These are phyloP conservation scores for Cistogaster globosa DNA, from an alignment of 2,888 invertebrate species.

Conservation along the genomic window DNA sequence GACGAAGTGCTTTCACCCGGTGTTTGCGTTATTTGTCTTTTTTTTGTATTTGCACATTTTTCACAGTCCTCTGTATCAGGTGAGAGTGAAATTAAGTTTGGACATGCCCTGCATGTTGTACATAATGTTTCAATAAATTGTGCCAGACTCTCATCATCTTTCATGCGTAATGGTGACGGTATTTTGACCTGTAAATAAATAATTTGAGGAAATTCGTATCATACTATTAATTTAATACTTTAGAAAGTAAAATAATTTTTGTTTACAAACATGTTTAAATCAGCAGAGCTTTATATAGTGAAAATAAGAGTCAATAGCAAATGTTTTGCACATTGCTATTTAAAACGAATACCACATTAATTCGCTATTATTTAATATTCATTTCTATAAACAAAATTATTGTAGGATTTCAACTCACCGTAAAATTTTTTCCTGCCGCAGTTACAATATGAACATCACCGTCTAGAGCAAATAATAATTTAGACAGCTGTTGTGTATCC, in stretches of 20 bases:
- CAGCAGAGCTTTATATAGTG: too few relatives aligned
- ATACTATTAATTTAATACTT: too few relatives aligned
- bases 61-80: slow-evolving; percentile 83
- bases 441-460: slow-evolving; percentile 83
- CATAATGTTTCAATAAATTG: slow-evolving; percentile 82
- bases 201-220: too few relatives aligned
- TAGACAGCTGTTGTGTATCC: slow-evolving; percentile 82
- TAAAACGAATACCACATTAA: too few relatives aligned
- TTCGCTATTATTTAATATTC: too few relatives aligned
- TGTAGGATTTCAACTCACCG: slow-evolving; percentile 75
- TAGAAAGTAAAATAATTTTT: too few relatives aligned
- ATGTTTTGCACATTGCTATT: too few relatives aligned
- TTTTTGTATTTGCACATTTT: slow-evolving; percentile 80
- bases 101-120: slow-evolving; percentile 82
- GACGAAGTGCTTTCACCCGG: slow-evolving; percentile 79
- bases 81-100: slow-evolving; percentile 82
- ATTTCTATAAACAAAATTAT: neutral
- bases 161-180: slow-evolving; percentile 81
- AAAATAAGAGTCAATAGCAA: too few relatives aligned
- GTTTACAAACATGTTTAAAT: too few relatives aligned
- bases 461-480: slow-evolving; percentile 81
- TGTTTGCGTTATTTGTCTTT: slow-evolving; percentile 77
- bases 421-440: slow-evolving; percentile 83
- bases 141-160: slow-evolving; percentile 81
- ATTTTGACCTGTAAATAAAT: slow-evolving; percentile 80